Conservation (phyloP, 2,113 vertebrate genomes). For the Syrrhaptes paradoxus region DNA sequence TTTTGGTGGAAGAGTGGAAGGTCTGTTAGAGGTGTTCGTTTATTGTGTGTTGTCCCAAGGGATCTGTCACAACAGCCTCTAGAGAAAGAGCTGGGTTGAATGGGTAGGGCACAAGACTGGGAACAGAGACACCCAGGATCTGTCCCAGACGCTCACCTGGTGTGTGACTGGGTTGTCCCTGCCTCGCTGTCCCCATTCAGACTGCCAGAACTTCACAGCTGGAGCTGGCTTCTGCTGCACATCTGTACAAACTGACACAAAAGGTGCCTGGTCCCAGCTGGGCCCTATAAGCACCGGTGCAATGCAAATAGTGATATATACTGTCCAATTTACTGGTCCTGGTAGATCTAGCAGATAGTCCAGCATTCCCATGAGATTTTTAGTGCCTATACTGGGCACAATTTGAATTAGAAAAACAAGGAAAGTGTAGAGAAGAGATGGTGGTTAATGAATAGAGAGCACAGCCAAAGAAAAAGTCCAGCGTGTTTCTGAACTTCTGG, state of each 20-base stretch:
- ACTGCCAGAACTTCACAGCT: background rate
- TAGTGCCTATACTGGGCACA: background rate
- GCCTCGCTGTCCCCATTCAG: background rate
- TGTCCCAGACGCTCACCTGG: background rate
- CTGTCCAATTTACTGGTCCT: background rate
- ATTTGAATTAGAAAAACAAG: background rate
- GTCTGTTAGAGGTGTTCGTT: background rate
- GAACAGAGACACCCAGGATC: background rate
- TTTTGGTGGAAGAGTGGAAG: background rate
- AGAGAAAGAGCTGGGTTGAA: background rate
- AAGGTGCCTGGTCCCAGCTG: background rate
- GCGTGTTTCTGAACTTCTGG: background rate
- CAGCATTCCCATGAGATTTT: background rate
- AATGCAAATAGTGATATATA: background rate
- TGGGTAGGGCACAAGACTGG: background rate
- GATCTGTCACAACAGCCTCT: rapidly evolving
- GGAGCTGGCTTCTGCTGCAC: background rate
- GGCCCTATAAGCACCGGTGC: background rate
- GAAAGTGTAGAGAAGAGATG: background rate
- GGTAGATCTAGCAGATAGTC: background rate
- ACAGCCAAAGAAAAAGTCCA: background rate
- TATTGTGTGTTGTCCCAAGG: background rate
- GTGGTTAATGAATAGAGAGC: background rate
- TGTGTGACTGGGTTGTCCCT: background rate
- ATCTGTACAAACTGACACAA: background rate